phyloP scores from a whole-genome alignment of 1,140 invertebrate species.

The Calliopsis andreniformis region DNA sequence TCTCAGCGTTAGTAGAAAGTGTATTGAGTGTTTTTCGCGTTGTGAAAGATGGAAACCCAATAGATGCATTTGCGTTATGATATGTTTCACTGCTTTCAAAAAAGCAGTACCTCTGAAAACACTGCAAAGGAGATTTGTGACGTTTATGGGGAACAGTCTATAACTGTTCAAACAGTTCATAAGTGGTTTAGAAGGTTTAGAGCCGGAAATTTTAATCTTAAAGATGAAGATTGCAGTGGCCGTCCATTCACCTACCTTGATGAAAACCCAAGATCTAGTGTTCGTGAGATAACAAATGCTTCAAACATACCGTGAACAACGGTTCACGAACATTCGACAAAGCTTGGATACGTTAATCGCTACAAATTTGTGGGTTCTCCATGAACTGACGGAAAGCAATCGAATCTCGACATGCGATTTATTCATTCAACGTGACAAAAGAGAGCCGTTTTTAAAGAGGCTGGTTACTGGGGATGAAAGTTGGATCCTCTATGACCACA shows the following conservation, averaged over 20 bases:
- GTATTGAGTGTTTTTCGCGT: neutral
- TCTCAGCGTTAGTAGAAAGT: neutral
- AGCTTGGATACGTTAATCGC: neutral
- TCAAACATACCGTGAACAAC: neutral
- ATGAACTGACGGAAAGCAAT: neutral
- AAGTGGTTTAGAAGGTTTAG: neutral
- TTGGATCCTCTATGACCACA: slow-evolving; percentile 3
- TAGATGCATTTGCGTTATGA: slow-evolving; percentile 5
- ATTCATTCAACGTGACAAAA: neutral
- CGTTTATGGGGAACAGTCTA: neutral
- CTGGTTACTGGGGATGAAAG: slow-evolving; percentile 6
- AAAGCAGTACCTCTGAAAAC: slow-evolving; percentile 16
- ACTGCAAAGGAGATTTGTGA: slow-evolving; percentile 15
- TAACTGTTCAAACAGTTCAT: neutral
- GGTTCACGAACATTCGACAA: neutral
- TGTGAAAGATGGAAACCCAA: slow-evolving; percentile 1
- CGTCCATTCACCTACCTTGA: neutral
- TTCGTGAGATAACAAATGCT: neutral
- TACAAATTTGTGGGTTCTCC: neutral
- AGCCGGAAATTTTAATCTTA: neutral
- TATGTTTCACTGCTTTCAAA: slow-evolving; percentile 26
- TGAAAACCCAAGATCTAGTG: slow-evolving; percentile 6
- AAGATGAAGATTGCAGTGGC: neutral
- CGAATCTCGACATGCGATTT: neutral
- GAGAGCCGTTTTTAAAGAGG: neutral